Evolutionary conservation across 2,888 invertebrate genomes (phyloP).

Genomic region (Drosophila prolongata): DNA sequence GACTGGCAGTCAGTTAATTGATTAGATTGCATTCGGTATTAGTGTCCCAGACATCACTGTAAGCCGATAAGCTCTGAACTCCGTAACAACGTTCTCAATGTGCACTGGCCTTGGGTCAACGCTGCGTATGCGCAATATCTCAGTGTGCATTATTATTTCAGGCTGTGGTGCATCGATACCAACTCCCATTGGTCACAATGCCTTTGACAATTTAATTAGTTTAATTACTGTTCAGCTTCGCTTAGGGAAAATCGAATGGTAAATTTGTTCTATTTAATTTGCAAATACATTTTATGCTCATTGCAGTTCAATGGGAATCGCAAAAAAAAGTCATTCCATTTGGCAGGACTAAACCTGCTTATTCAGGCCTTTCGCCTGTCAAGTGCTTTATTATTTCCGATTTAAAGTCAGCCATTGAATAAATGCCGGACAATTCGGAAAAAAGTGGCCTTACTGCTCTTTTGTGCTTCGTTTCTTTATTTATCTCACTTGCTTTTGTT

Average conservation of each 20-base stretch:
- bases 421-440: conserved; percentile 20
- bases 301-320: conserved; percentile 4
- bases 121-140: conserved; percentile 28
- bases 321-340: conserved; percentile 26
- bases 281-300: conserved; percentile 11
- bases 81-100: conserved; percentile 16
- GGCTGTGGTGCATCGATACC: not conserved
- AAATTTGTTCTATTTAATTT: conserved; percentile 6
- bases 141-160: conserved; percentile 20
- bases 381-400: conserved; percentile 46
- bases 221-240: conserved; percentile 21
- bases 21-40: conserved; percentile 37
- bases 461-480: conserved; percentile 31
- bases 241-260: conserved; percentile 8
- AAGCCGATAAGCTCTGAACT: conserved; percentile 29
- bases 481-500: conserved; percentile 29
- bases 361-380: conserved; percentile 34
- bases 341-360: conserved; percentile 24
- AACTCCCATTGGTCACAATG: conserved; percentile 9
- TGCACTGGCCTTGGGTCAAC: conserved; percentile 12
- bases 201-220: conserved; percentile 45
- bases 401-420: conserved; percentile 43
- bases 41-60: not conserved
- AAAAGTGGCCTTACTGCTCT: conserved; percentile 23
- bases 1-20: conserved; percentile 38